Evolutionary conservation across 2,888 invertebrate species (phyloP).

Genomic region (Erebia epiphron): DNA sequence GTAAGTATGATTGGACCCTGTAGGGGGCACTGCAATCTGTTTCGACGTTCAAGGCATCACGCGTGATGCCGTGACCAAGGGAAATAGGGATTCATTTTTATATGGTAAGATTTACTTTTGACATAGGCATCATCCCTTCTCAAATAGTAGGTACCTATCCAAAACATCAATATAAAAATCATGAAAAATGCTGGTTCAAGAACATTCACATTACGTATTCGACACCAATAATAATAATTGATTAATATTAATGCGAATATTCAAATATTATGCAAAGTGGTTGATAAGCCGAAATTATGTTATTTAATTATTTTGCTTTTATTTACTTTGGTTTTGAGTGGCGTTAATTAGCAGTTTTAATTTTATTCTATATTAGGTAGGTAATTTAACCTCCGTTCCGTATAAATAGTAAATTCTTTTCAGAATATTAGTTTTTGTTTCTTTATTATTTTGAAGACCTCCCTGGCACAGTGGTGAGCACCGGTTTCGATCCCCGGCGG

Average conservation of each 20-base stretch:
- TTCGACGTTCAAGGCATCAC: too few relatives aligned
- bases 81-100: too few relatives aligned
- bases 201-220: constrained; percentile 54
- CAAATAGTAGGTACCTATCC: background rate
- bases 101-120: too few relatives aligned
- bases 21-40: too few relatives aligned
- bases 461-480: too few relatives aligned
- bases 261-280: constrained; percentile 64
- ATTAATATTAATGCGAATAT: constrained; percentile 59
- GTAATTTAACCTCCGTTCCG: too few relatives aligned
- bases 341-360: constrained; percentile 5
- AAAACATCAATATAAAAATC: background rate
- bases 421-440: too few relatives aligned
- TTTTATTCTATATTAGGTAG: background rate
- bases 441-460: too few relatives aligned
- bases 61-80: too few relatives aligned
- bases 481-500: too few relatives aligned
- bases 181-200: constrained; percentile 30
- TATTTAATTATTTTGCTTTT: constrained; percentile 29
- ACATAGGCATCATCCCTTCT: too few relatives aligned
- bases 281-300: constrained; percentile 54
- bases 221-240: constrained; percentile 54
- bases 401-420: background rate
- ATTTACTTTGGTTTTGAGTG: constrained; percentile 11
- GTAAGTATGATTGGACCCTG: too few relatives aligned